A percentile compares a stretch with the other conserved stretches of the same genome.
Evolutionary conservation across 1,140 invertebrate genomes (phyloP).

Genomic region (Papilio aristodemus): DNA sequence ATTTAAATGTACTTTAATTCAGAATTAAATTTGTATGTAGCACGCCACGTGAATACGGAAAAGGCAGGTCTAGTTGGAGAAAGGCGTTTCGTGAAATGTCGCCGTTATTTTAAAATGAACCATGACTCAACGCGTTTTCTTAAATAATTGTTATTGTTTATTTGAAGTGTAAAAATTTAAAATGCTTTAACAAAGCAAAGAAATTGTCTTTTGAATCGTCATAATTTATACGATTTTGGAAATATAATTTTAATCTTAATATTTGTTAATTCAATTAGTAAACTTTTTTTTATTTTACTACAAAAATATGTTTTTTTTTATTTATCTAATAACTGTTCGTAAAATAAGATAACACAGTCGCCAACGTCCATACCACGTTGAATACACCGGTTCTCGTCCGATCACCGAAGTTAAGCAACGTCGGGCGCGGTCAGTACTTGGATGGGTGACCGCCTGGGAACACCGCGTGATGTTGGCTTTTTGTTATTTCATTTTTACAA

Average conservation of each 20-base stretch:
- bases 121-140: conserved; percentile 1
- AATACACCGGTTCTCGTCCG: conserved; percentile 32
- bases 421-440: conserved; percentile 33
- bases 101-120: conserved; percentile 24
- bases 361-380: conserved; percentile 33
- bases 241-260: too few species aligned
- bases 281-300: too few species aligned
- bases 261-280: too few species aligned
- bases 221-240: too few species aligned
- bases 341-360: too few species aligned
- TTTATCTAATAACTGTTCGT: too few species aligned
- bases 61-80: conserved; percentile 36
- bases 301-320: too few species aligned
- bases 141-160: neutral
- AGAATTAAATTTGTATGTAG: conserved; percentile 64
- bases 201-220: too few species aligned
- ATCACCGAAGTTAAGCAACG: conserved; percentile 33
- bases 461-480: conserved; percentile 32
- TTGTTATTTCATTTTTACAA: too few species aligned
- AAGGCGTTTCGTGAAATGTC: conserved; percentile 24
- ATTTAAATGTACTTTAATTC: conserved; percentile 69
- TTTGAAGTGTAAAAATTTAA: neutral
- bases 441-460: conserved; percentile 33
- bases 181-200: too few species aligned
- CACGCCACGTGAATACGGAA: conserved; percentile 53